Percentiles rank a stretch among this genome's conserved stretches.
Conservation (phyloP, 1,140 invertebrate species). For the Drosophila malerkotliana region DNA sequence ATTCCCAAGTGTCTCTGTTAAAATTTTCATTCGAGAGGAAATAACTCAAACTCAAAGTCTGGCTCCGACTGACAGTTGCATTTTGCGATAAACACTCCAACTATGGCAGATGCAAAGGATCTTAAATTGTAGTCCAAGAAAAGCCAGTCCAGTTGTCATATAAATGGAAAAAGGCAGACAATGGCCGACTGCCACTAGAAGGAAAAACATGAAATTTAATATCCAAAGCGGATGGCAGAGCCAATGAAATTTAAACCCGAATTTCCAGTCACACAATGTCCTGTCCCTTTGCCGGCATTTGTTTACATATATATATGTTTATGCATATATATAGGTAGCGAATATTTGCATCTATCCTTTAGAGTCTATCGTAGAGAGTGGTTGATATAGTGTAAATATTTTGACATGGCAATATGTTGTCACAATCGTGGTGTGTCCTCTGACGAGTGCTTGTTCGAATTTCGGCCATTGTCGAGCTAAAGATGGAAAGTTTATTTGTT, state of each 20-base stretch:
- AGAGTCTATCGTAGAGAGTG: constrained; percentile 12
- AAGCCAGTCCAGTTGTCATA: constrained; percentile 58
- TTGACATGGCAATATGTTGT: constrained; percentile 75
- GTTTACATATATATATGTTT: background rate
- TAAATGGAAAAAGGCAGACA: constrained; percentile 44
- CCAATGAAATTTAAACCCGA: constrained; percentile 73
- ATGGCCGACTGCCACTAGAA: constrained; percentile 44
- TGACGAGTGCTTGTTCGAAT: constrained; percentile 36
- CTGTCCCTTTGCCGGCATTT: constrained; percentile 8
- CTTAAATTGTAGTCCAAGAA: constrained; percentile 45
- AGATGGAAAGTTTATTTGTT: constrained; percentile 62
- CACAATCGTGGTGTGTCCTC: constrained; percentile 42
- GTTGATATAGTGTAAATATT: constrained; percentile 79
- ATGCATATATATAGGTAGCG: background rate
- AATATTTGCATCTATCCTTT: constrained; percentile 8
- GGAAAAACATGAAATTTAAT: constrained; percentile 72
- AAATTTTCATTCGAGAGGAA: background rate
- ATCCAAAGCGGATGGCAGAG: constrained; percentile 51
- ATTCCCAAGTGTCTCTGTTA: background rate
- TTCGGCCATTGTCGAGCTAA: constrained; percentile 36
- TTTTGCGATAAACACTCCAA: constrained; percentile 46
- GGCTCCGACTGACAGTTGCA: constrained; percentile 44
- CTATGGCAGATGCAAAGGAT: constrained; percentile 15
- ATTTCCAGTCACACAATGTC: constrained; percentile 47
- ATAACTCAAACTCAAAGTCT: background rate